Evolutionary conservation across 2,797 vertebrate species (phyloP), one percentile per base, ranked within the genome.

Genomic region (Lerista edwardsae): DNA sequence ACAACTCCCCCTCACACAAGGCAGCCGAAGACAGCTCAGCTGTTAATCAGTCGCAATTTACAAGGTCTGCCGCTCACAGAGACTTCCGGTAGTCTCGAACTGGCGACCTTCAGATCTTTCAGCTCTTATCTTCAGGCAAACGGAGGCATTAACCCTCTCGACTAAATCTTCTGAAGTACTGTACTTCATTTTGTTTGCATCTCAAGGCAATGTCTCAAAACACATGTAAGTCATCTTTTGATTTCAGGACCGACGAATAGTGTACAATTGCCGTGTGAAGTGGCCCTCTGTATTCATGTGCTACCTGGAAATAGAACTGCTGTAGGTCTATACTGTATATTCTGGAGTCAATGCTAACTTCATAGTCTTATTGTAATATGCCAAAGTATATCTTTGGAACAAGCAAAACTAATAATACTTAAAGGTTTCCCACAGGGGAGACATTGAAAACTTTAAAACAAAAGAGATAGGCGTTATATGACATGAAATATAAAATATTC

Each of bases 391-490:
- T 77, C 31, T 64, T 51, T 15, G 6, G 51, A 31, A 29, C 87
- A 76, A 90, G 69, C 55, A 25, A 11, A 85, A 47, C 10, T 84
- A 86, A 87, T 84, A 86, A 87, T 84, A 77, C 14, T 69, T 74
- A 68, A 90, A 59, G 80, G 85, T 29, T 71, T 15, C 0, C 86
- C 83, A 65, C 83, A 81, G 81, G 61, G 83, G 85, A 80, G 61
- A 87, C 83, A 84, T 85, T 78, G 86, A 86, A 82, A 90, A 79
- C 87, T 73, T 90, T 77, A 81, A 57, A 87, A 80, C 84, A 87
- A 75, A 87, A 81, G 75, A 86, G 82, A 91, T 86, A 71, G 87
- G 87, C 83, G 31, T 73, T 88, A 77, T 47, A 87, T 88, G 85
- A 55, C 0, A 12, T 83, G 87, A 92, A 90, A 90, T 68, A 77